A percentile compares a stretch with the other conserved stretches of the same genome.
phyloP scores from a whole-genome alignment of 2,888 invertebrate species.

The Philereme transversata region DNA sequence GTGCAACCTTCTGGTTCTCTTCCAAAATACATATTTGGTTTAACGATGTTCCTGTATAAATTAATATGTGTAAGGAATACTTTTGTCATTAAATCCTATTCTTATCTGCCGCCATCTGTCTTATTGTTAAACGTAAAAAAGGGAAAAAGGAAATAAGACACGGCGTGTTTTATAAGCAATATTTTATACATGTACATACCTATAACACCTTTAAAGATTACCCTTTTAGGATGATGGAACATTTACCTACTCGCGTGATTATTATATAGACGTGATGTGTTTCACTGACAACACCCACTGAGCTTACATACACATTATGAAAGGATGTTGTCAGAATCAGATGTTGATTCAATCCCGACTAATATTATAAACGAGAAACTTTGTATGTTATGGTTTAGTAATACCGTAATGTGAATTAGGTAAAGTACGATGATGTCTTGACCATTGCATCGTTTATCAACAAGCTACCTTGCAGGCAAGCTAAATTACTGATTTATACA shows the following conservation, averaged over 20 bases:
- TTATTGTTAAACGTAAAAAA: background rate
- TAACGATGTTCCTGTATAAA: background rate
- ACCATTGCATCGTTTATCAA: no score
- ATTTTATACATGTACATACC: slow-evolving; percentile 20
- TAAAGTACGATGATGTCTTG: no score
- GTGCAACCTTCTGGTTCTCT: slow-evolving; percentile 22
- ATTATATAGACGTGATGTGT: slow-evolving; percentile 28
- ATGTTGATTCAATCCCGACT: slow-evolving; percentile 14
- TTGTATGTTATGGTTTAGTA: background rate
- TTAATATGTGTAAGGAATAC: background rate
- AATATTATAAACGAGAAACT: background rate
- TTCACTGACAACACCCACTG: slow-evolving; percentile 24
- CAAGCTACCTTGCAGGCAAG: no score
- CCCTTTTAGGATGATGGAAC: slow-evolving; percentile 29
- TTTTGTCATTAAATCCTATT: slow-evolving; percentile 1
- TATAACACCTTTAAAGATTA: slow-evolving; percentile 29
- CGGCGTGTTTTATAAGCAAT: slow-evolving; percentile 23
- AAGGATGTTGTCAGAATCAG: slow-evolving; percentile 28
- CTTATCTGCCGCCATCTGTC: background rate
- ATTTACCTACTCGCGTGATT: slow-evolving; percentile 30
- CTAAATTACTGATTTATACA: slow-evolving; percentile 11
- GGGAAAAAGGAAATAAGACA: slow-evolving; percentile 11
- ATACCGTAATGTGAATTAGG: no score
- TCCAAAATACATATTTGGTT: slow-evolving; percentile 16
- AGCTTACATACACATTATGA: slow-evolving; percentile 21